Percentiles rank a stretch among this genome's conserved stretches.
Evolutionary conservation across 1,140 invertebrate genomes (phyloP).

Genomic region (Rhyacophila brunnea): DNA sequence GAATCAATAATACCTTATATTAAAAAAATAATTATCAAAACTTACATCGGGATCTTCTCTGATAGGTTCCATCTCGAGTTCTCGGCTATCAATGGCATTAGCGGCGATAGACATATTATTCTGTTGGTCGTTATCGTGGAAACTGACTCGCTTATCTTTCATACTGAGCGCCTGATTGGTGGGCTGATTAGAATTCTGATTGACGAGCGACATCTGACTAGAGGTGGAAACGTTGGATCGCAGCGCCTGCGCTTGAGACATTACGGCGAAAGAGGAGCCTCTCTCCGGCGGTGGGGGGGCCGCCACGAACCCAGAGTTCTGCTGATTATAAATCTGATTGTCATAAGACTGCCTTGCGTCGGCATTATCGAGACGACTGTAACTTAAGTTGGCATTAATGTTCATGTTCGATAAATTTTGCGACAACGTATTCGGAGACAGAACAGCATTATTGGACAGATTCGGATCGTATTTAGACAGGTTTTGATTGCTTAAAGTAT

Average conservation of each 20-base stretch:
- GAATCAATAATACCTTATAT: too few relatives aligned
- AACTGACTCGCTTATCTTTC: conserved; percentile 69
- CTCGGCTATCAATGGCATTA: conserved; percentile 13
- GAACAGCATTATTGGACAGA: conserved; percentile 13
- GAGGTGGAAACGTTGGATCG: conserved; percentile 47
- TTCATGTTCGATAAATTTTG: conserved; percentile 28
- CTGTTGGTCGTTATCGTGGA: conserved; percentile 58
- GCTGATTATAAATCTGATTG: conserved; percentile 15
- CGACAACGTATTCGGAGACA: conserved; percentile 20
- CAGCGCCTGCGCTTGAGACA: conserved; percentile 61
- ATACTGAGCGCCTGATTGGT: conserved; percentile 37
- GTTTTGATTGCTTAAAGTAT: conserved; percentile 18
- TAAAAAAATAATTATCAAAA: conserved; percentile 23
- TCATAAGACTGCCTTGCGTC: conserved; percentile 21
- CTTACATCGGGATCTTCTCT: conserved; percentile 81
- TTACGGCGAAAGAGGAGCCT: conserved; percentile 78
- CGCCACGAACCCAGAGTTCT: conserved; percentile 34
- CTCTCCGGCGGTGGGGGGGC: conserved; percentile 74
- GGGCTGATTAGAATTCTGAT: conserved; percentile 28
- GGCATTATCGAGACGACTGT: conserved; percentile 14
- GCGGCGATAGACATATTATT: conserved; percentile 38
- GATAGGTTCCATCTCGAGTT: conserved; percentile 25
- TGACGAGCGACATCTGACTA: conserved; percentile 43
- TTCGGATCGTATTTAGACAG: conserved; percentile 23
- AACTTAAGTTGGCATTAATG: conserved; percentile 17